Percentiles rank a stretch among this genome's conserved stretches.
These are phyloP conservation scores for Poecilia picta DNA, from an alignment of 2,797 vertebrate species.

Conservation along the genomic window DNA sequence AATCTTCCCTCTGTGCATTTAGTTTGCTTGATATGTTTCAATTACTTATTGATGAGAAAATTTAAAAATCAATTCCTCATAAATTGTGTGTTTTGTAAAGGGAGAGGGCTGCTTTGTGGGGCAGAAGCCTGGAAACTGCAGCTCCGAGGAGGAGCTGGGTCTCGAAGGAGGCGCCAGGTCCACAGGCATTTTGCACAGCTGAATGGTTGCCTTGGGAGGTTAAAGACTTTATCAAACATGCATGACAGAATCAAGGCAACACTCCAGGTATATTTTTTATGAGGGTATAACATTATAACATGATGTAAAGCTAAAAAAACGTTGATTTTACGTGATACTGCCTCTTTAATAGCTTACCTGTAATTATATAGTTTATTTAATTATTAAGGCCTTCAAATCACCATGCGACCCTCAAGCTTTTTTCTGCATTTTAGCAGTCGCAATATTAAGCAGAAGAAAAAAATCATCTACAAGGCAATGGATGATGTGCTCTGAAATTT, in stretches of 20 bases:
- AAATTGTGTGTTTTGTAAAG: background rate
- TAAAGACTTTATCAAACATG: too few relatives aligned
- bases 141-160: too few relatives aligned
- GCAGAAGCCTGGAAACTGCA: too few relatives aligned
- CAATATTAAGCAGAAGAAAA: background rate
- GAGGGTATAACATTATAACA: too few relatives aligned
- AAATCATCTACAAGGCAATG: background rate
- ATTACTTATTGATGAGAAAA: background rate
- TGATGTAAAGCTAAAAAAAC: too few relatives aligned
- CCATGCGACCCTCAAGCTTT: background rate
- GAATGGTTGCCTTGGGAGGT: too few relatives aligned
- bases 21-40: background rate
- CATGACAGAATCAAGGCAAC: too few relatives aligned
- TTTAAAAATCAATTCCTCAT: background rate
- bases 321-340: too few relatives aligned
- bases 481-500: background rate
- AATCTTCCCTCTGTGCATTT: background rate
- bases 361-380: background rate
- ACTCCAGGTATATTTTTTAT: too few relatives aligned
- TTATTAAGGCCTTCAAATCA: background rate
- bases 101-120: too few relatives aligned
- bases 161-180: too few relatives aligned
- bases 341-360: background rate
- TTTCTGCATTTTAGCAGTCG: background rate
- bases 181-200: too few relatives aligned